phyloP scores from a whole-genome alignment of 2,113 vertebrate species.

The Siniperca chuatsi region DNA sequence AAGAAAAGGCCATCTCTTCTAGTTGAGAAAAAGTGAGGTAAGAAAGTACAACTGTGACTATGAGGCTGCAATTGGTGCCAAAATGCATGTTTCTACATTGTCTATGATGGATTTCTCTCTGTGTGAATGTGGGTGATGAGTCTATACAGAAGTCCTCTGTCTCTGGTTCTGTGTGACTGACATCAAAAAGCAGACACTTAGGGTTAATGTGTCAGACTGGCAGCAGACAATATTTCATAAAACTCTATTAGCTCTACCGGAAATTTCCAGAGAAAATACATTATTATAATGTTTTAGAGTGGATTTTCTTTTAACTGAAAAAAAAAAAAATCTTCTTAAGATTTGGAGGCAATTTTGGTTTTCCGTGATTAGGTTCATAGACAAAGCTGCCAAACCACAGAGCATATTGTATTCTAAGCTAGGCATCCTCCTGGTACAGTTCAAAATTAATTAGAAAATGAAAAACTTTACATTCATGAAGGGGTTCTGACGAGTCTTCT shows the following conservation, averaged over 20 bases:
- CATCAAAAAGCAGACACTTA: background rate
- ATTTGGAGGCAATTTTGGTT: slow-evolving; percentile 30
- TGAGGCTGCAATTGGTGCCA: background rate
- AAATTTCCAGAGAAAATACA: background rate
- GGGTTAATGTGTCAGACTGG: slow-evolving; percentile 8
- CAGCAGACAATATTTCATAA: background rate
- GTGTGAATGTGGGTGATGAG: background rate
- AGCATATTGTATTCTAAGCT: slow-evolving; percentile 2
- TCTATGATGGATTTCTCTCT: slow-evolving; percentile 13
- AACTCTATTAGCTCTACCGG: background rate
- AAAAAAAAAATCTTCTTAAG: background rate
- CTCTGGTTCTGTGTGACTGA: slow-evolving; percentile 1
- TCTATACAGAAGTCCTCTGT: background rate
- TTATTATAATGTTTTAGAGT: background rate
- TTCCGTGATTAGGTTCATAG: background rate
- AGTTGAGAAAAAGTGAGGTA: background rate
- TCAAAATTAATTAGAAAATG: slow-evolving; percentile 42
- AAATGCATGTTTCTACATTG: background rate
- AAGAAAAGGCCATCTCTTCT: background rate
- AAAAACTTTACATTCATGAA: slow-evolving; percentile 28
- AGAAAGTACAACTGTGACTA: background rate
- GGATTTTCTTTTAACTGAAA: slow-evolving; percentile 15
- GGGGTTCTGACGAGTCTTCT: background rate
- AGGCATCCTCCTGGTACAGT: slow-evolving; percentile 6
- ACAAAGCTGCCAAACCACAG: slow-evolving; percentile 14